phyloP scores from a whole-genome alignment of 2,888 invertebrate species.

The Drosophila suboccidentalis region DNA sequence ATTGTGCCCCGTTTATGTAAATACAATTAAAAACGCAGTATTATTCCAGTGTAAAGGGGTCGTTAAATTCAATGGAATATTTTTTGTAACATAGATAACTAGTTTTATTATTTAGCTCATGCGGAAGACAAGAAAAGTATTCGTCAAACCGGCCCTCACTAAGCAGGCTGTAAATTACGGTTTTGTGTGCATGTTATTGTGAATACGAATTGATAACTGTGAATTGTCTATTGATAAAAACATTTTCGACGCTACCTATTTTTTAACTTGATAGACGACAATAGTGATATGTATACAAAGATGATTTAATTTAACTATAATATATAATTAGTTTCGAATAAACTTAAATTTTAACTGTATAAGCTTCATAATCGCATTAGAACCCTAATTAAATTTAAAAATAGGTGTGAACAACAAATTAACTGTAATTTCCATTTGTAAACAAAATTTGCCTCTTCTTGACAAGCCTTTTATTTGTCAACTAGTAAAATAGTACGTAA shows the following conservation, averaged over 20 bases:
- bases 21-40: background rate
- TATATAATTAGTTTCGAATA: too few relatives aligned
- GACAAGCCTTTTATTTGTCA: too few relatives aligned
- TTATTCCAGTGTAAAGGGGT: background rate
- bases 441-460: too few relatives aligned
- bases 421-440: too few relatives aligned
- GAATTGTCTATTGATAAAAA: background rate
- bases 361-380: too few relatives aligned
- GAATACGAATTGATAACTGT: background rate
- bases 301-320: too few relatives aligned
- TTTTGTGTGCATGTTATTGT: background rate
- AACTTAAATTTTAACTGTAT: too few relatives aligned
- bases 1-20: background rate
- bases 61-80: background rate
- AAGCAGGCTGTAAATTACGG: background rate
- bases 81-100: constrained; percentile 3
- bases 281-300: too few relatives aligned
- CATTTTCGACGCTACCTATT: background rate
- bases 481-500: background rate
- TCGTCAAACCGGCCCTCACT: background rate
- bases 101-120: constrained; percentile 3
- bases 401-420: too few relatives aligned
- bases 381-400: too few relatives aligned
- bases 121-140: background rate
- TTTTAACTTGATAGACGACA: background rate